Evolutionary conservation across 2,113 vertebrate species (phyloP), one percentile per base, ranked within the genome.

Genomic region (Genyomyrus donnyi): DNA sequence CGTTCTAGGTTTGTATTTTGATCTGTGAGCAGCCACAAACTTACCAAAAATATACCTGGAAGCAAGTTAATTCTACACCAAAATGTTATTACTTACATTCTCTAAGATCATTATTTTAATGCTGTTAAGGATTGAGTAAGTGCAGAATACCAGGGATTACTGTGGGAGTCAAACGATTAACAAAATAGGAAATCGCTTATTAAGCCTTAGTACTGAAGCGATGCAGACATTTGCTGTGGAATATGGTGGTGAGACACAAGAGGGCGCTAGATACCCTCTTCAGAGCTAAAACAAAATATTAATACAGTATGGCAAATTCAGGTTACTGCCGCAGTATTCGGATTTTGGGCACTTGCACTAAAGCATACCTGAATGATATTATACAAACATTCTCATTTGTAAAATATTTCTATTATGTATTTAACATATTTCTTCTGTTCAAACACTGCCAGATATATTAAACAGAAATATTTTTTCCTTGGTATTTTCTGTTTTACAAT

Each of bases 241-340:
- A 15, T 58, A 52, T 85, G 10, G 27, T 53, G 19, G 9, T 58
- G n/a, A 62, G 15, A 85, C 80, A 89, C 89, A 27, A 80, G 89
- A 85, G 80, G 89, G 89, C 42, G 39, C 52, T 46, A 85, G 77
- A 89, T 83, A 24, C 31, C 52, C 24, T 53, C 45, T 45, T 83
- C 27, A 84, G 21, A 83, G 86, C 13, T 19, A 49, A 85, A 6
- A 49, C 10, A 5, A 48, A 49, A 46, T 5, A 42, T 13, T 2
- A 85, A 45, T 27, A 52, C 50, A 11, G 50, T 52, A 31, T 50
- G 48, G 49, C 27, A 19, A 80, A 80, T 42, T 80, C 35, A 19
- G 35, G 15, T 35, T 80, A 80, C 15, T 80, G 31, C 74, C 10
- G 74, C 74, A 35, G 15, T 39, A 17, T 80, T 80, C 13, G 5